A percentile compares a stretch with the other conserved stretches of the same genome.
phyloP scores from a whole-genome alignment of 2,113 vertebrate genomes.

The Leptodactylus fuscus region DNA sequence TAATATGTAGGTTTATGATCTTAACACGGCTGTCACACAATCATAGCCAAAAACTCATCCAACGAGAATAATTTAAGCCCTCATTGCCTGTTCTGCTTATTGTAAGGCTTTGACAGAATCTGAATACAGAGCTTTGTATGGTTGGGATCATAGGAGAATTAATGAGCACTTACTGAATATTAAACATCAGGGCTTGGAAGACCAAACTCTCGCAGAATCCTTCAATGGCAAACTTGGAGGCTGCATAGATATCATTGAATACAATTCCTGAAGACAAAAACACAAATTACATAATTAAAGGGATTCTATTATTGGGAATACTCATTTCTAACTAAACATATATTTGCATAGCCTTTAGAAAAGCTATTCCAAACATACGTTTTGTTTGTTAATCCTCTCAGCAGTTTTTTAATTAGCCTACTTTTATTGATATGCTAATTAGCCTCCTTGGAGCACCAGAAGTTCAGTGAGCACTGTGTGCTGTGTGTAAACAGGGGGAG shows the following conservation, averaged over 20 bases:
- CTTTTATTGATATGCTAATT: no score
- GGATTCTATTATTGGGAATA: no score
- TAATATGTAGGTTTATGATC: background rate
- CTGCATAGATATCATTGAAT: slow-evolving; percentile 75
- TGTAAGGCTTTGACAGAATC: background rate
- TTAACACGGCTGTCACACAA: background rate
- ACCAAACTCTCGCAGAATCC: slow-evolving; percentile 82
- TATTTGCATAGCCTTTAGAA: no score
- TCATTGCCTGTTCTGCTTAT: background rate
- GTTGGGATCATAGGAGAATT: background rate
- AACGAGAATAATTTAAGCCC: background rate
- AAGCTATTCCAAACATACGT: no score
- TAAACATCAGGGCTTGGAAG: slow-evolving; percentile 76
- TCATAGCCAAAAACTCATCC: background rate
- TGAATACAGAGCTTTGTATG: background rate
- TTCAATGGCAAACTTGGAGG: slow-evolving; percentile 78
- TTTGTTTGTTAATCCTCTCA: no score
- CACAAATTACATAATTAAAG: no score
- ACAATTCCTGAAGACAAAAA: slow-evolving; percentile 66
- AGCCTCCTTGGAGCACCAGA: no score
- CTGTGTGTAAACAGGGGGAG: no score
- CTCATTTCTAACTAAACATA: no score
- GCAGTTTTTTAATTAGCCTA: no score
- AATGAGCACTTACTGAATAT: slow-evolving; percentile 72
- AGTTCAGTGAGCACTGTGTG: no score